Conservation (phyloP, 2,888 invertebrate genomes). For the Lysandra bellargus region DNA sequence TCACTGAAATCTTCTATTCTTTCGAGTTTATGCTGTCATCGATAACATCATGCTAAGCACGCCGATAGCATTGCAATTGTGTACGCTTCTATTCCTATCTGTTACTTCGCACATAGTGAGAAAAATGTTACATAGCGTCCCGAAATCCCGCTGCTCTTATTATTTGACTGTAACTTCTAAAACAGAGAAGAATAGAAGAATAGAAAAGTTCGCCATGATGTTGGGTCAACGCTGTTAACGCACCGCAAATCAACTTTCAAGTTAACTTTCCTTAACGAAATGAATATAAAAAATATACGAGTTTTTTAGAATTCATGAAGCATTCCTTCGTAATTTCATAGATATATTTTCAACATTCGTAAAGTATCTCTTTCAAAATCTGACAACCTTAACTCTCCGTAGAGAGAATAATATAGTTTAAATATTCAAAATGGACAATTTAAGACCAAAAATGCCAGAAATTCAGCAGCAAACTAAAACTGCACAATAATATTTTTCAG, state of each 20-base stretch:
- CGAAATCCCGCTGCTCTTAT: too few species aligned
- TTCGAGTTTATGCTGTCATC: too few species aligned
- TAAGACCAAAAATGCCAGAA: not conserved
- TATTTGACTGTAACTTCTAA: not conserved
- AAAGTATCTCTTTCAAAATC: not conserved
- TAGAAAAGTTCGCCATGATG: not conserved
- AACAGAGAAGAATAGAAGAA: not conserved
- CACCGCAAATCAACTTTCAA: not conserved
- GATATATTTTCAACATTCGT: not conserved
- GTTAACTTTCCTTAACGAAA: not conserved
- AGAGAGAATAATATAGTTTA: too few species aligned
- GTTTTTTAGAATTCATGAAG: not conserved
- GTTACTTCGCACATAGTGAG: too few species aligned
- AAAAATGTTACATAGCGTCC: too few species aligned
- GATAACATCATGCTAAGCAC: too few species aligned
- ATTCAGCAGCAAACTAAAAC: not conserved
- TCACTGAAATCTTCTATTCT: too few species aligned
- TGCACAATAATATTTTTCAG: not conserved
- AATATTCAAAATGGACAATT: not conserved
- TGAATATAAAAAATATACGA: not conserved
- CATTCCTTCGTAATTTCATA: not conserved
- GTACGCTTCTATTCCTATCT: too few species aligned
- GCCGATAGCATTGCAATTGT: too few species aligned
- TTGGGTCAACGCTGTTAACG: not conserved
- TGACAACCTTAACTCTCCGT: not conserved